phyloP scores from a whole-genome alignment of 2,888 invertebrate species.

The Girardia tigrina region DNA sequence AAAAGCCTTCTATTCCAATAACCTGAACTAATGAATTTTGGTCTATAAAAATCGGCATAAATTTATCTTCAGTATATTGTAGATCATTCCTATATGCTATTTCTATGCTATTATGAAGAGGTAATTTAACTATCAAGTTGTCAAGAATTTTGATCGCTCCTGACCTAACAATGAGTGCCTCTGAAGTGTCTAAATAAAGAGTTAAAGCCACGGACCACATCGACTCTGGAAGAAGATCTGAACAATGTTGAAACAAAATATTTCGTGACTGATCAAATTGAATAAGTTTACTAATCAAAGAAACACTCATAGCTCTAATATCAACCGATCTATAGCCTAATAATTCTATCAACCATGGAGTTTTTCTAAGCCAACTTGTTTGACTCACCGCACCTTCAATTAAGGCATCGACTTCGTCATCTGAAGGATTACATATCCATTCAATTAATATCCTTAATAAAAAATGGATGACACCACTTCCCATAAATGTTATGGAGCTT shows the following conservation, averaged over 20 bases:
- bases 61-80: not conserved
- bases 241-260: not conserved
- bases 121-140: not conserved
- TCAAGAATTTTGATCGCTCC: not conserved
- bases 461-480: not conserved
- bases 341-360: not conserved
- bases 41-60: not conserved
- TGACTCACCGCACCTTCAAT: not conserved
- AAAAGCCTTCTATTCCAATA: not conserved
- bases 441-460: not conserved
- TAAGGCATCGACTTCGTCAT: not conserved
- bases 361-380: constrained; percentile 5
- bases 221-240: not conserved
- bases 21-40: not conserved
- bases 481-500: constrained; percentile 11
- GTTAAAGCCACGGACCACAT: constrained; percentile 11
- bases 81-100: not conserved
- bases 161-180: constrained; percentile 4
- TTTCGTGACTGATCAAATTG: not conserved
- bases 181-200: not conserved
- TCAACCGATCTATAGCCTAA: not conserved
- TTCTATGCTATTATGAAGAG: not conserved
- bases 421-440: not conserved
- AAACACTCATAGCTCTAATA: not conserved
- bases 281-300: not conserved